A percentile compares a stretch with the other conserved stretches of the same genome.
Conservation (phyloP, 2,888 invertebrate genomes). For the Chaitophorus viminalis region DNA sequence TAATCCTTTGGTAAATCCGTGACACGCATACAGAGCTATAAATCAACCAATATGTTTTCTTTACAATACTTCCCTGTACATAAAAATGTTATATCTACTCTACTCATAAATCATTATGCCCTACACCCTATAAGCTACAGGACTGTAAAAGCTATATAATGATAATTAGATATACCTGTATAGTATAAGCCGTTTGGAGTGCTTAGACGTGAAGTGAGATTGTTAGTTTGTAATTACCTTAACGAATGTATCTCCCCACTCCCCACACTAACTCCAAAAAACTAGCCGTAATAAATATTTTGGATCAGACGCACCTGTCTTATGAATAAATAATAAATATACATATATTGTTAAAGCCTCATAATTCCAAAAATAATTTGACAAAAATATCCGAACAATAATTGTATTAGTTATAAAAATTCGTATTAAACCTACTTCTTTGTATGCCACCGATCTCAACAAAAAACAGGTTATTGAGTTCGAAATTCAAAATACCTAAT, state of each 20-base stretch:
- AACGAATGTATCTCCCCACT: neutral
- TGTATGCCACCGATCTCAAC: neutral
- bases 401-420: neutral
- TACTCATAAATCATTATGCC: neutral
- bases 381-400: neutral
- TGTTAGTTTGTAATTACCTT: neutral
- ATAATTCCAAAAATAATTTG: neutral
- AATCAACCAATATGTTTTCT: neutral
- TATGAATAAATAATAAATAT: conserved; percentile 15
- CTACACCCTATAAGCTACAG: neutral
- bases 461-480: neutral
- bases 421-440: neutral
- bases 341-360: neutral
- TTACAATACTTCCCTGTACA: neutral
- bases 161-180: neutral
- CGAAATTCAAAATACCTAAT: neutral
- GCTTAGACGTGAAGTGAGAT: conserved; percentile 2
- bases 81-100: neutral
- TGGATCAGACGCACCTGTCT: conserved; percentile 23
- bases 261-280: neutral
- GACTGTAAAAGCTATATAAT: neutral
- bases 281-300: neutral
- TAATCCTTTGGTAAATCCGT: neutral
- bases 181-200: neutral
- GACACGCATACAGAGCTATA: neutral